Evolutionary conservation across 2,888 invertebrate genomes (phyloP).

Genomic region (Phortica okadai): DNA sequence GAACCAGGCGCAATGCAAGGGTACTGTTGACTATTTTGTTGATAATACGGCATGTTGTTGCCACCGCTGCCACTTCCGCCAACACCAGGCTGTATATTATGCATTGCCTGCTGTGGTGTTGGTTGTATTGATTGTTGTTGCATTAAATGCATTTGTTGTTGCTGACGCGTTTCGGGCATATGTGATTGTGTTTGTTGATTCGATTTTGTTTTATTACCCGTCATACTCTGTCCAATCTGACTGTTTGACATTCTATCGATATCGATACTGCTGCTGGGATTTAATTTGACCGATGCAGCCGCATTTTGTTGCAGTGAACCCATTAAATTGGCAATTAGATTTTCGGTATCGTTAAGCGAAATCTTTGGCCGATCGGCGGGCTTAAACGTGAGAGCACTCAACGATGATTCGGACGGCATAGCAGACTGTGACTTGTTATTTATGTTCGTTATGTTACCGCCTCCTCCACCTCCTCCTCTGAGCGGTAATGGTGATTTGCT

Average conservation of each 20-base stretch:
- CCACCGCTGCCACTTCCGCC: not conserved
- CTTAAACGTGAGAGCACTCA: conserved; percentile 67
- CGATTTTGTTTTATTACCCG: not conserved
- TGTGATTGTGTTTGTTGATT: conserved; percentile 36
- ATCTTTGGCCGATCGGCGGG: conserved; percentile 63
- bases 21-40: conserved; percentile 51
- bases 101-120: conserved; percentile 31
- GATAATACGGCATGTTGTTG: conserved; percentile 53
- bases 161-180: conserved; percentile 6
- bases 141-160: conserved; percentile 33
- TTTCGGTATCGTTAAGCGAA: conserved; percentile 78
- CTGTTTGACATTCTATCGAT: not conserved
- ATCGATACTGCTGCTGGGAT: conserved; percentile 26
- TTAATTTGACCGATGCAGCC: conserved; percentile 43
- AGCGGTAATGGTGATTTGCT: conserved; percentile 16
- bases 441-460: conserved; percentile 52
- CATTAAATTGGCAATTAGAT: conserved; percentile 82
- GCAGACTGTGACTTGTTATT: conserved; percentile 42
- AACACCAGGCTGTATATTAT: not conserved
- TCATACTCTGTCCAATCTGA: too few species aligned
- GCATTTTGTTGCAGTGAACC: conserved; percentile 77
- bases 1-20: not conserved
- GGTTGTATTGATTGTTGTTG: not conserved
- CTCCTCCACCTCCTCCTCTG: conserved; percentile 70
- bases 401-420: conserved; percentile 52